A percentile compares a stretch with the other conserved stretches of the same genome.
Evolutionary conservation across 2,888 invertebrate genomes (phyloP).

Genomic region (Congeria kusceri): DNA sequence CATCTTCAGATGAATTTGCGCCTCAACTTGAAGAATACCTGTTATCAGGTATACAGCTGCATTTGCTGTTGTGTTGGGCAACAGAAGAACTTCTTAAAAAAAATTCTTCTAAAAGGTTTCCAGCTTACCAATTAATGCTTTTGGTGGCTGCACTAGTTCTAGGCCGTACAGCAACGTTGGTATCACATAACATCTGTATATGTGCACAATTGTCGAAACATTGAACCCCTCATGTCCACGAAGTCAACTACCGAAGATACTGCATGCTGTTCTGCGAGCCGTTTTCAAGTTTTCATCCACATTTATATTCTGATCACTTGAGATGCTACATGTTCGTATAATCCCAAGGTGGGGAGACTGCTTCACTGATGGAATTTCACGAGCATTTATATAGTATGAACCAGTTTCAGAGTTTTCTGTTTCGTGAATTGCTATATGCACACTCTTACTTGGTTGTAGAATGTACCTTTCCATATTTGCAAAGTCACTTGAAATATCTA

Average conservation of each 20-base stretch:
- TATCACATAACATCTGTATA: conserved; percentile 1
- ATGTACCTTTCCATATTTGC: conserved; percentile 27
- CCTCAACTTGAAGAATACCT: neutral
- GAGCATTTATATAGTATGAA: neutral
- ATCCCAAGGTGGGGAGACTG: neutral
- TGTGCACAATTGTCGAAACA: neutral
- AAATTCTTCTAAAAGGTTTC: conserved; percentile 17
- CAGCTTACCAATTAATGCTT: neutral
- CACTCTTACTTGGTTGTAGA: conserved; percentile 15
- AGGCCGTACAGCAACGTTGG: conserved; percentile 3
- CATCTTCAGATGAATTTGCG: neutral
- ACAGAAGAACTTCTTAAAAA: neutral
- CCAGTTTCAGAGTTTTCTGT: neutral
- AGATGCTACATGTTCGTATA: neutral
- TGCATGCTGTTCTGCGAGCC: neutral
- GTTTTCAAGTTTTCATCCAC: conserved; percentile 2
- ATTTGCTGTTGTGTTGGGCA: conserved; percentile 11
- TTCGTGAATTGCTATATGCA: conserved; percentile 8
- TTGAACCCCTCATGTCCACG: conserved; percentile 3
- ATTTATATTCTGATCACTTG: neutral
- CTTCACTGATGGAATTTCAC: neutral
- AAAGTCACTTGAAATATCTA: conserved; percentile 14
- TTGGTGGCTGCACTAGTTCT: neutral
- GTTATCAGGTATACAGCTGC: neutral
- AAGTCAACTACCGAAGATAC: conserved; percentile 4